Conservation (phyloP, 2,113 vertebrate species). For the Larimichthys crocea region DNA sequence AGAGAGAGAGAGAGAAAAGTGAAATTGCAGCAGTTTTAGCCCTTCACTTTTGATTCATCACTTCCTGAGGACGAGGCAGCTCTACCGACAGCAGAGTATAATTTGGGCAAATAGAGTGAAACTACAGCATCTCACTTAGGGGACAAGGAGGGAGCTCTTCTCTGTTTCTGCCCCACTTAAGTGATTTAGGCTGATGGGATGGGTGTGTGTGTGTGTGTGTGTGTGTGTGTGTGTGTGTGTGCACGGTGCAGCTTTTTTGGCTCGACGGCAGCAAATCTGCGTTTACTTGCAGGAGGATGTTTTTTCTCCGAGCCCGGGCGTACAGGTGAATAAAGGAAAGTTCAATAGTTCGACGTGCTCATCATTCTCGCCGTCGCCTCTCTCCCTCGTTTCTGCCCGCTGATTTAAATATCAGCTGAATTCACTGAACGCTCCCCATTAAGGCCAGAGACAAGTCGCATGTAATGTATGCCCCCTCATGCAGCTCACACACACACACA, state of each 20-base stretch:
- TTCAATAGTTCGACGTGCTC: constrained; percentile 61
- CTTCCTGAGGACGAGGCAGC: constrained; percentile 62
- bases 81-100: constrained; percentile 49
- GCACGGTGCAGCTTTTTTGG: constrained; percentile 4
- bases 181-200: constrained; percentile 67
- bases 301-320: constrained; percentile 7
- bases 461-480: constrained; percentile 78
- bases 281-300: constrained; percentile 25
- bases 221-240: constrained; percentile 34
- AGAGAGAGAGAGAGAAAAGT: constrained; percentile 21
- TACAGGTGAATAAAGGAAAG: constrained; percentile 49
- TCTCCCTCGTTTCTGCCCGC: constrained; percentile 1
- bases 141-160: constrained; percentile 32
- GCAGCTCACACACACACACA: constrained; percentile 49
- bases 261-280: constrained; percentile 31
- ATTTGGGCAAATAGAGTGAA: constrained; percentile 77
- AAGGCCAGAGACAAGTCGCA: constrained; percentile 52
- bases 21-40: constrained; percentile 71
- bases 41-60: constrained; percentile 74
- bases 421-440: constrained; percentile 63
- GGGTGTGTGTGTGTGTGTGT: constrained; percentile 50
- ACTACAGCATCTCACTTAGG: constrained; percentile 71
- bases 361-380: constrained; percentile 17
- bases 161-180: constrained; percentile 59
- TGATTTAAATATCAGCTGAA: constrained; percentile 70